Evolutionary conservation across 2,888 invertebrate genomes (phyloP), one percentile per base, ranked within the genome.

Genomic region (Eristalis arbustorum): DNA sequence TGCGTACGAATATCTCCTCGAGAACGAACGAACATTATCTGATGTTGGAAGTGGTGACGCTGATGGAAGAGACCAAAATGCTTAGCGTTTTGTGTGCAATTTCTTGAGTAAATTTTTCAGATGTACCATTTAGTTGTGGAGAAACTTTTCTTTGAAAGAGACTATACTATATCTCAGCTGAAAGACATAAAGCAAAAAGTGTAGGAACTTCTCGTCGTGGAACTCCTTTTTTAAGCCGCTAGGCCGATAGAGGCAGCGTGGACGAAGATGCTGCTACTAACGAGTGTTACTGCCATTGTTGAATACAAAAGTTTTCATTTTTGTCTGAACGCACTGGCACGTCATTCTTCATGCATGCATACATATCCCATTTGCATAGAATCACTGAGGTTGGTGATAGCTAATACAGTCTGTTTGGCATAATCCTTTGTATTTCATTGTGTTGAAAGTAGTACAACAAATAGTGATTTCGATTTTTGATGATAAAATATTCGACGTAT

Each of bases 31-130:
- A 34, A n/a, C 66, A 25, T 14, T 67, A 49, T 37, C 28, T 42
- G 56, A 56, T 57, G 68, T 22, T 57, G 31, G 18, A 68, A 31
- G 68, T 56, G 28, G 67, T 25, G 49, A n/a, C 49, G 49, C 6
- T 23, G 40, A 49, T 49, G 3, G 59, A 3, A 23, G 59, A 23
- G 59, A 59, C n/a, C 49, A 18, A 49, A 59, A 23, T 59, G 25
- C 25, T 59, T 13, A 25, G 13, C 59, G 25, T 59, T 59, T 49
- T 67, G 67, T 67, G n/a, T 67, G 42, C 49, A 67, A 49, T 67
- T 66, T 67, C 67, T 23, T 67, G n/a, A 3, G 49, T 13, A 49
- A 67, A 67, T 67, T 67, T n/a, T 67, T 66, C 28, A 34, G 25
- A 67, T 67, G 56, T 67, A 14, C 37, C 66, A 23, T 11, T 49